Evolutionary conservation across 2,113 vertebrate genomes (phyloP).

Genomic region (Chascanopsetta lugubris): DNA sequence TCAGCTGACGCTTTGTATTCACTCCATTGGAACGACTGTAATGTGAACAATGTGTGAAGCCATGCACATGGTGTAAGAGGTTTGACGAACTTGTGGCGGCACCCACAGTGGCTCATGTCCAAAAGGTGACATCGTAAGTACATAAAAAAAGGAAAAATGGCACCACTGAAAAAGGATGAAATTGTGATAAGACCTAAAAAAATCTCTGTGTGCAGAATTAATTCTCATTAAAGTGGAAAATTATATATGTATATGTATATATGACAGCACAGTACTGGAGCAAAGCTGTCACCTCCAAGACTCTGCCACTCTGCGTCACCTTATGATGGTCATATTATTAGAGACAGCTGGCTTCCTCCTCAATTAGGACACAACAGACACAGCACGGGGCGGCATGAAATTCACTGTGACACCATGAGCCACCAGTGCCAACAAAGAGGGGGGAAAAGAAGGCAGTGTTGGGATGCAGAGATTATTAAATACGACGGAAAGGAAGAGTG

Average conservation of each 20-base stretch:
- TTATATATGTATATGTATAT: conserved; percentile 4
- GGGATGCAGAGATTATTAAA: conserved; percentile 51
- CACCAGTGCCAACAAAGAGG: conserved; percentile 30
- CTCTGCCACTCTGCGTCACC: conserved; percentile 8
- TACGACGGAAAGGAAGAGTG: conserved; percentile 61
- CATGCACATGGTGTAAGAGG: background rate
- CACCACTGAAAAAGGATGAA: conserved; percentile 6
- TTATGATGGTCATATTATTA: conserved; percentile 45
- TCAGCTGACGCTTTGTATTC: background rate
- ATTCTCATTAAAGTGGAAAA: conserved; percentile 6
- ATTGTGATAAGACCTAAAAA: conserved; percentile 2
- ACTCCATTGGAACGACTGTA: background rate
- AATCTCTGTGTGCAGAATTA: conserved; percentile 1
- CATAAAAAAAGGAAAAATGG: conserved; percentile 1
- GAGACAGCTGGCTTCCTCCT: conserved; percentile 50
- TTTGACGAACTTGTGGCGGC: background rate
- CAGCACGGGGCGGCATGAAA: conserved; percentile 61
- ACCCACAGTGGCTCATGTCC: background rate
- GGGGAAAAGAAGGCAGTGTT: background rate
- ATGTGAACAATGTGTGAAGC: background rate
- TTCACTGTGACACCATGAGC: conserved; percentile 54
- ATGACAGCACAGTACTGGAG: conserved; percentile 1
- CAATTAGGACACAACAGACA: conserved; percentile 64
- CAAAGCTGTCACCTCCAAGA: conserved; percentile 18
- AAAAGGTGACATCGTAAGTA: background rate